phyloP scores from a whole-genome alignment of 2,888 invertebrate genomes.

The Teleiodes luculella region DNA sequence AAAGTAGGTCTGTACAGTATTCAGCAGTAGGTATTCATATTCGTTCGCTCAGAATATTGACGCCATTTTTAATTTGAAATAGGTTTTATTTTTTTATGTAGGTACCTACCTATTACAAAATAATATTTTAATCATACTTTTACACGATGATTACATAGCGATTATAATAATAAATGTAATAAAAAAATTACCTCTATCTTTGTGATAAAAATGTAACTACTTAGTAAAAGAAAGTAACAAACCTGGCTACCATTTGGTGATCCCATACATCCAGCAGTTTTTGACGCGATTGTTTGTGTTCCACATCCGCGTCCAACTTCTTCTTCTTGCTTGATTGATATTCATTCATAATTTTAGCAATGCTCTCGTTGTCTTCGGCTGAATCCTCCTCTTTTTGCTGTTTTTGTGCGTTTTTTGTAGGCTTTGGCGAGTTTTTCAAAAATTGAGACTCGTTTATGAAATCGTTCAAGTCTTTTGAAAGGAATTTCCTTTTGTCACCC shows the following conservation, averaged over 20 bases:
- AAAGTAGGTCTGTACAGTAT: no score
- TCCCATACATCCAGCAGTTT: conserved; percentile 16
- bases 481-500: conserved; percentile 10
- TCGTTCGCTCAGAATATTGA: no score
- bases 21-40: no score
- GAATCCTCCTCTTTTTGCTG: conserved; percentile 4
- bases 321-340: conserved; percentile 12
- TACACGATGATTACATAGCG: no score
- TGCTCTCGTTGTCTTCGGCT: conserved; percentile 4
- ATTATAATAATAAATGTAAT: no score
- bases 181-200: no score
- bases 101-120: no score
- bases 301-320: background rate
- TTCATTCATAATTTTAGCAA: background rate
- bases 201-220: no score
- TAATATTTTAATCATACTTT: no score
- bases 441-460: conserved; percentile 17
- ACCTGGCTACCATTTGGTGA: conserved; percentile 11
- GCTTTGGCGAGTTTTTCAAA: conserved; percentile 12
- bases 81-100: no score
- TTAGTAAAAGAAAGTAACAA: background rate
- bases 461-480: conserved; percentile 10
- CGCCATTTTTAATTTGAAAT: no score
- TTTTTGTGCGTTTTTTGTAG: conserved; percentile 10
- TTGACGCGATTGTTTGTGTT: conserved; percentile 9